These are phyloP conservation scores for Chironex yamaguchii DNA, from an alignment of 30 jellyfish, hydroid and myxozoan genomes.

Conservation along the genomic window DNA sequence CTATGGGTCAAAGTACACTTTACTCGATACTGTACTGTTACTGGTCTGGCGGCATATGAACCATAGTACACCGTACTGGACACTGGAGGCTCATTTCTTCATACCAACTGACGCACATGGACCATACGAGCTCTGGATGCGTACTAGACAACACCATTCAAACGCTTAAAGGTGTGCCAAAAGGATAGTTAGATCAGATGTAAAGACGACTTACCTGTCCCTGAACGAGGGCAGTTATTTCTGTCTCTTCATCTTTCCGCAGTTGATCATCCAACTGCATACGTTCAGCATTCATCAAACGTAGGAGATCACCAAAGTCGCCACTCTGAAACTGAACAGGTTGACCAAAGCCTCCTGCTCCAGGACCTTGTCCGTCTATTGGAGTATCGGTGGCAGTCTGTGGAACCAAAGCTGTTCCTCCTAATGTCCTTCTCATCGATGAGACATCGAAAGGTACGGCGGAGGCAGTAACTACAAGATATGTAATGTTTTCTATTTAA, in stretches of 20 bases:
- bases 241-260: constrained; percentile 75
- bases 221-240: constrained; percentile 68
- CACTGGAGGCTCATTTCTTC: no score
- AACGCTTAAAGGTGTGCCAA: no score
- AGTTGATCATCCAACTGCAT: constrained; percentile 86
- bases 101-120: no score
- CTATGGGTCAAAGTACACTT: no score
- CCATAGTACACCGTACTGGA: no score
- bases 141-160: no score
- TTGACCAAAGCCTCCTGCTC: neutral
- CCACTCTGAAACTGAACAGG: constrained; percentile 66
- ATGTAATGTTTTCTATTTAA: no score
- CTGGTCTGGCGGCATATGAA: no score
- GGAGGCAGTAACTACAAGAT: no score
- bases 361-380: neutral
- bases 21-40: no score
- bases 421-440: neutral
- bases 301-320: constrained; percentile 78
- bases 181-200: no score
- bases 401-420: neutral
- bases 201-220: constrained; percentile 76
- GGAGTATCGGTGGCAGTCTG: neutral
- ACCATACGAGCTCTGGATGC: no score
- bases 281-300: constrained; percentile 88
- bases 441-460: neutral